A percentile compares a stretch with the other conserved stretches of the same genome.
Conservation (phyloP, 2,888 invertebrate species). For the Operophtera brumata region DNA sequence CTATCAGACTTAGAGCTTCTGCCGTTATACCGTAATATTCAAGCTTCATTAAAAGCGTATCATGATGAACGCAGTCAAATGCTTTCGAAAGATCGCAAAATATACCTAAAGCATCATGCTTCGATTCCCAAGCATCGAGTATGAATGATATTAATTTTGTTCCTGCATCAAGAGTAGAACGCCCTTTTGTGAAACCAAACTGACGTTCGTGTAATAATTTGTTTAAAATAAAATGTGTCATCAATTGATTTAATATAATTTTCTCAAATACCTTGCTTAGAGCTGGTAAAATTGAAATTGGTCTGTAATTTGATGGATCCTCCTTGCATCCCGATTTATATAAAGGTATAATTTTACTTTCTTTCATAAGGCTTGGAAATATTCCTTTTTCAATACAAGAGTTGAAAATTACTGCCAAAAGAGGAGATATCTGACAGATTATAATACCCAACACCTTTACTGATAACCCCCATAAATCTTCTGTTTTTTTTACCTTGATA, state of each 20-base stretch:
- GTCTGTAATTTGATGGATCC: background rate
- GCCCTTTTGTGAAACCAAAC: too few species aligned
- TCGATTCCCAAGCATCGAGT: background rate
- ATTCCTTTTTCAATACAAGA: background rate
- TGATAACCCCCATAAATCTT: too few species aligned
- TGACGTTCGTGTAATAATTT: too few species aligned
- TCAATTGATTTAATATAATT: too few species aligned
- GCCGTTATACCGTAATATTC: background rate
- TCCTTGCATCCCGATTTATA: background rate
- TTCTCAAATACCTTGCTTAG: too few species aligned
- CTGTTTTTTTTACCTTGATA: too few species aligned
- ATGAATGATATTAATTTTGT: too few species aligned
- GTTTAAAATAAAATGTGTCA: too few species aligned
- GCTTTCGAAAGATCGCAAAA: background rate
- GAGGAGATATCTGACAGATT: background rate
- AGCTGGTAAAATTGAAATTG: background rate
- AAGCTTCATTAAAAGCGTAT: background rate
- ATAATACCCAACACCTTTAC: background rate
- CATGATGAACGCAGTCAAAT: background rate
- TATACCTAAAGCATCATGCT: background rate
- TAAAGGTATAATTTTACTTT: background rate
- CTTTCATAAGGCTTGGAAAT: background rate
- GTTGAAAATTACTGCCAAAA: background rate
- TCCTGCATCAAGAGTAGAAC: too few species aligned
- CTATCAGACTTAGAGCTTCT: background rate